Conservation (phyloP, 2,113 vertebrate genomes). For the Scomber scombrus region DNA sequence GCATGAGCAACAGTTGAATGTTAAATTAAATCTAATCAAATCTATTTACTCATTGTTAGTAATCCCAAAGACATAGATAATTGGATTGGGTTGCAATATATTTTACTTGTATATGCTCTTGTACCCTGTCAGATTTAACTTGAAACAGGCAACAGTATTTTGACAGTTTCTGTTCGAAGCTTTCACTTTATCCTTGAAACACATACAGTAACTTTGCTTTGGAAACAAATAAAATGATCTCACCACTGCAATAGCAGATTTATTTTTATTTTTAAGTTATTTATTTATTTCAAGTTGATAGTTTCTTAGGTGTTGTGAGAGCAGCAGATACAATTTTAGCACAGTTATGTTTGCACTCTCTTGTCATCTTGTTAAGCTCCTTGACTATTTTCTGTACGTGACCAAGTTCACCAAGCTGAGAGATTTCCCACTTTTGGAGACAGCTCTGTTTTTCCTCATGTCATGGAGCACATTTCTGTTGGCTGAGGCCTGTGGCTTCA, state of each 20-base stretch:
- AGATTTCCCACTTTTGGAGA: constrained; percentile 96
- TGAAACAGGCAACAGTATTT: accelerated
- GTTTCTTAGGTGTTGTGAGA: not conserved
- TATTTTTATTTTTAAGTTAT: not conserved
- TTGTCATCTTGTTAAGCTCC: constrained; percentile 31
- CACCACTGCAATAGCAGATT: too few species aligned
- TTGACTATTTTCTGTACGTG: constrained; percentile 85
- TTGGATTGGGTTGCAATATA: too few species aligned
- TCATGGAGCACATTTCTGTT: constrained; percentile 98
- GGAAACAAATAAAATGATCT: too few species aligned
- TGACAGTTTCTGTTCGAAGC: not conserved
- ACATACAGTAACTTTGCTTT: too few species aligned
- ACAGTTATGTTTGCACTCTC: not conserved
- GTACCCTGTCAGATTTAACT: too few species aligned
- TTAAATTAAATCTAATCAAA: not conserved
- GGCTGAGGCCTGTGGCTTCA: constrained; percentile 97
- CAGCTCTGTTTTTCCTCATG: constrained; percentile 97
- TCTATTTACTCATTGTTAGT: not conserved
- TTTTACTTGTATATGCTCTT: too few species aligned
- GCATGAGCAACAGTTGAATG: not conserved
- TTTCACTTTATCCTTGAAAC: not conserved
- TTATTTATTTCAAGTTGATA: not conserved
- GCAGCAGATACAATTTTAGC: not conserved
- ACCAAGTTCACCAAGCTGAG: constrained; percentile 98
- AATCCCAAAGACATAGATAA: not conserved